Evolutionary conservation across 64 coral and sea anemone genomes (phyloP).

Genomic region (Stichodactyla helianthus): DNA sequence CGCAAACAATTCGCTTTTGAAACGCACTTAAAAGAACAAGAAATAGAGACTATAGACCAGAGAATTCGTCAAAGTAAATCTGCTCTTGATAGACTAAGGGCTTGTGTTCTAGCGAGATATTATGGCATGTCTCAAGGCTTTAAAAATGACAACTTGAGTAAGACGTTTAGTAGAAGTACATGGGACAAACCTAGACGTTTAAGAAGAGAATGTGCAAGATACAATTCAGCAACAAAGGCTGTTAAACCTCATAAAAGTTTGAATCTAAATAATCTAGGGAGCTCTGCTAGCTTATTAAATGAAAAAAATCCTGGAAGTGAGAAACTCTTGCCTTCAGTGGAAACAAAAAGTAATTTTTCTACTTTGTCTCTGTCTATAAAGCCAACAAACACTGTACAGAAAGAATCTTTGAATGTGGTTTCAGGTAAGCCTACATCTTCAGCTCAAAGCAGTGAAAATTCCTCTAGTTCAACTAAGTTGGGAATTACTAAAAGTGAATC

Average conservation of each 20-base stretch:
- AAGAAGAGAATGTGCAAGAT: neutral
- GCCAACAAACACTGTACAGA: too few relatives aligned
- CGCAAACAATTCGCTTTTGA: constrained; percentile 90
- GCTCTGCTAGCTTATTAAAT: neutral
- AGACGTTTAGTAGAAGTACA: neutral
- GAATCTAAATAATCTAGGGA: neutral
- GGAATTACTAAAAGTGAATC: neutral
- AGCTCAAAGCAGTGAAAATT: neutral
- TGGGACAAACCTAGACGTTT: neutral
- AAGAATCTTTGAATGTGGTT: neutral
- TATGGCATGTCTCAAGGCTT: constrained; percentile 65
- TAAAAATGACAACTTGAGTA: neutral
- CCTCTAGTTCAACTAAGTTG: neutral
- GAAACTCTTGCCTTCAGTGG: neutral
- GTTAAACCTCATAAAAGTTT: neutral
- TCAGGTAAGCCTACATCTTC: too few relatives aligned
- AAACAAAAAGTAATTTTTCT: neutral
- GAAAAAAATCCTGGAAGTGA: neutral
- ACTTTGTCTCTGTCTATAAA: too few relatives aligned
- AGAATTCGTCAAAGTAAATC: constrained; percentile 66
- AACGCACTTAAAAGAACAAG: constrained; percentile 82
- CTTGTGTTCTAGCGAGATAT: constrained; percentile 92
- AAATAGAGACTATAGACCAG: constrained; percentile 75
- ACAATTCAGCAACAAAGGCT: neutral
- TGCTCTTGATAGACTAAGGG: constrained; percentile 79